phyloP scores from a whole-genome alignment of 1,140 invertebrate genomes.

The Euura saliciscinereae region DNA sequence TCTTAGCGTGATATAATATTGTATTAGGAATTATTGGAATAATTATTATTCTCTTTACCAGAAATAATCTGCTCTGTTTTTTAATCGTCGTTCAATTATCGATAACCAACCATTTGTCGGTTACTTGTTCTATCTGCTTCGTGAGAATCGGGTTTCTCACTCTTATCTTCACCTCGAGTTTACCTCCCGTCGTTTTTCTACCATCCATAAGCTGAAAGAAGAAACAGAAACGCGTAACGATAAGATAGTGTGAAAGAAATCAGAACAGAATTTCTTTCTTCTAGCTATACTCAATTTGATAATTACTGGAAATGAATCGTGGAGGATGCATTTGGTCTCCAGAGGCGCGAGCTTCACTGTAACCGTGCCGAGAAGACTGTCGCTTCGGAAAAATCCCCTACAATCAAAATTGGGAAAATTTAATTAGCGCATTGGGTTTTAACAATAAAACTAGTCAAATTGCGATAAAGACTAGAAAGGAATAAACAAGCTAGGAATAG shows the following conservation, averaged over 20 bases:
- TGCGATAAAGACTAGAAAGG: too few species aligned
- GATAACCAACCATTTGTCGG: conserved; percentile 91
- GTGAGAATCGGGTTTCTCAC: conserved; percentile 89
- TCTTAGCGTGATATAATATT: too few species aligned
- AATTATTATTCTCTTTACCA: too few species aligned
- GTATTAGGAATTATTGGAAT: too few species aligned
- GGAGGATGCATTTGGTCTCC: conserved; percentile 85
- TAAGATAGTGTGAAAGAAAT: conserved; percentile 15
- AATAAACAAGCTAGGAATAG: not conserved
- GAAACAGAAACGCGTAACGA: conserved; percentile 4
- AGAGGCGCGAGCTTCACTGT: conserved; percentile 84
- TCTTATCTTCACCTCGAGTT: conserved; percentile 89
- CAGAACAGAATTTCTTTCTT: not conserved
- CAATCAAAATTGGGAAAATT: conserved; percentile 63
- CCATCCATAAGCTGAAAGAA: conserved; percentile 84
- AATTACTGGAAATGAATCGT: conserved; percentile 91
- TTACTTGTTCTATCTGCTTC: conserved; percentile 88
- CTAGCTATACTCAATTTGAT: not conserved
- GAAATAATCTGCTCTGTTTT: too few species aligned
- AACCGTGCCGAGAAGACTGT: conserved; percentile 84
- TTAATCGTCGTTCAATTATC: too few species aligned
- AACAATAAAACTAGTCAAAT: too few species aligned
- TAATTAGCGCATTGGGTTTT: not conserved
- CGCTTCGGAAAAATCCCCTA: conserved; percentile 89
- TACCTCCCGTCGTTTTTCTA: conserved; percentile 84